phyloP scores from a whole-genome alignment of 1,140 invertebrate genomes.

The Homarus americanus region DNA sequence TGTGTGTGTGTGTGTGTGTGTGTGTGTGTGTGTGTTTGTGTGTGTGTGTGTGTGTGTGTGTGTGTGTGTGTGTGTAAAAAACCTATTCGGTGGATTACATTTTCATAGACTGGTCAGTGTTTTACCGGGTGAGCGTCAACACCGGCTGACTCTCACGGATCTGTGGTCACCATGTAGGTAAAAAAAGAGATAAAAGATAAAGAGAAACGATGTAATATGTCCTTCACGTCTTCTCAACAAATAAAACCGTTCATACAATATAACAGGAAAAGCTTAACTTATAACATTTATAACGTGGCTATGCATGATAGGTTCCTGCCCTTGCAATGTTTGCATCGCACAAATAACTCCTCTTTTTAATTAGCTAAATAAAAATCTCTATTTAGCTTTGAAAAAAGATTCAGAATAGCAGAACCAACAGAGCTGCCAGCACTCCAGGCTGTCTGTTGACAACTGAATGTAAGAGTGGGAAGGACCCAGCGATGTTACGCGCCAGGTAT shows the following conservation, averaged over 20 bases:
- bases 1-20: not conserved
- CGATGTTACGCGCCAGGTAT: not conserved
- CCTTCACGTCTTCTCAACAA: no score
- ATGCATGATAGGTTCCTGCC: not conserved
- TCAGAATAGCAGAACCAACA: not conserved
- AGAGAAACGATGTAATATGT: no score
- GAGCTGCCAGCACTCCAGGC: not conserved
- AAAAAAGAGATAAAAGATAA: no score
- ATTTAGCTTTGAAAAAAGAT: not conserved
- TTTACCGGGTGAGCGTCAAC: no score
- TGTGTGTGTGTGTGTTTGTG: not conserved
- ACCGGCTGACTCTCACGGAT: no score
- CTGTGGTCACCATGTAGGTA: no score
- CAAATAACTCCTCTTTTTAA: conserved; percentile 10
- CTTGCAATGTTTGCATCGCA: not conserved
- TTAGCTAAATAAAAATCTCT: not conserved
- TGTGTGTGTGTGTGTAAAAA: not conserved
- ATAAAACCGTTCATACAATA: not conserved
- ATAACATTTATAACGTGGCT: not conserved
- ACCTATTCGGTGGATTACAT: no score
- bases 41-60: not conserved
- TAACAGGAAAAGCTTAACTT: not conserved
- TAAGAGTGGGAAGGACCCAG: not conserved
- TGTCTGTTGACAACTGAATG: not conserved
- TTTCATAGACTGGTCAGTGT: no score